phyloP scores from a whole-genome alignment of 2,888 invertebrate species.

The Synanthedon andrenaeformis region DNA sequence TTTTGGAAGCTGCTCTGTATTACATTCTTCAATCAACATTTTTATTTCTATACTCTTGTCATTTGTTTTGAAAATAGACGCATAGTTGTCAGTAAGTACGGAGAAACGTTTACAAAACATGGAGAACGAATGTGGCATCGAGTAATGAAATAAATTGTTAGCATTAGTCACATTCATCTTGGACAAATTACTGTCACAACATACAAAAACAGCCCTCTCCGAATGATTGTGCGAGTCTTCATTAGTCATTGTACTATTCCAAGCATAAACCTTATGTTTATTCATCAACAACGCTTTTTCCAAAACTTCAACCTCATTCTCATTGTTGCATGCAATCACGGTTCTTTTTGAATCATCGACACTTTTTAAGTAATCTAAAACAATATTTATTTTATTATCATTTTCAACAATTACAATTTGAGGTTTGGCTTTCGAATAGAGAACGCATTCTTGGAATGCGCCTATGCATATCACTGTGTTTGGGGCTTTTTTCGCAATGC shows the following conservation, averaged over 20 bases:
- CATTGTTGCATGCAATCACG: slow-evolving; percentile 72
- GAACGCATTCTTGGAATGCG: slow-evolving; percentile 79
- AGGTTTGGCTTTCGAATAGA: slow-evolving; percentile 73
- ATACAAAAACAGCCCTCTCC: slow-evolving; percentile 69
- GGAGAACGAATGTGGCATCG: slow-evolving; percentile 74
- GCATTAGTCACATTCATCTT: slow-evolving; percentile 75
- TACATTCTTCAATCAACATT: slow-evolving; percentile 71
- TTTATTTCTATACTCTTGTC: slow-evolving; percentile 43
- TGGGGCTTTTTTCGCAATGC: slow-evolving; percentile 64
- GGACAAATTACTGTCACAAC: slow-evolving; percentile 75
- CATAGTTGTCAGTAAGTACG: slow-evolving; percentile 73
- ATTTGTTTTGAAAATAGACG: slow-evolving; percentile 36
- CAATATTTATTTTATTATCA: slow-evolving; percentile 45
- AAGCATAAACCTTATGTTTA: slow-evolving; percentile 32
- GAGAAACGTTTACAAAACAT: slow-evolving; percentile 78
- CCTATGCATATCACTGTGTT: slow-evolving; percentile 77
- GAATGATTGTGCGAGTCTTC: slow-evolving; percentile 46
- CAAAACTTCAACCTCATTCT: slow-evolving; percentile 66
- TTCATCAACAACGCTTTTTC: slow-evolving; percentile 22
- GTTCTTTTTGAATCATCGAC: slow-evolving; percentile 59
- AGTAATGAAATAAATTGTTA: slow-evolving; percentile 77
- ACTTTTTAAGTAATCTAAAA: slow-evolving; percentile 61
- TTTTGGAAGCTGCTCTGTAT: slow-evolving; percentile 71
- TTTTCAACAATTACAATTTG: slow-evolving; percentile 41
- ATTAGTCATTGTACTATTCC: slow-evolving; percentile 43